These are phyloP conservation scores for Stenchaetothrips biformis DNA, from an alignment of 2,888 invertebrate genomes.

Conservation along the genomic window DNA sequence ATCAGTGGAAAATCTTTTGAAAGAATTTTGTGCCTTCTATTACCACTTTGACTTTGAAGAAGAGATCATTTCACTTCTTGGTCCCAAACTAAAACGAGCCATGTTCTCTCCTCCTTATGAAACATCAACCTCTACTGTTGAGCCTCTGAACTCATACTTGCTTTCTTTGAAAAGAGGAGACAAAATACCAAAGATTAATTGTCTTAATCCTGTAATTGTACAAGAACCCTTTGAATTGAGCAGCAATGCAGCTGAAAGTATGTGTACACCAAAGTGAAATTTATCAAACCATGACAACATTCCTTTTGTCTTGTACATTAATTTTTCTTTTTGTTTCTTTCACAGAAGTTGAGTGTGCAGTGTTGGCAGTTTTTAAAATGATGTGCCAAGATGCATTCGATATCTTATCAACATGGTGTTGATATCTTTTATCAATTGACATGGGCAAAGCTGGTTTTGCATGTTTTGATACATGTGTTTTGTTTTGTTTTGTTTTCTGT, in stretches of 20 bases:
- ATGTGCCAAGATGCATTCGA: neutral
- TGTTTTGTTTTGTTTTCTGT: neutral
- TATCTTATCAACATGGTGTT: constrained; percentile 2
- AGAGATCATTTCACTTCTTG: neutral
- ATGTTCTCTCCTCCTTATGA: constrained; percentile 1
- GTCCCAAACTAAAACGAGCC: neutral
- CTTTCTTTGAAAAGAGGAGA: neutral
- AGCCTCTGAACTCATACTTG: neutral
- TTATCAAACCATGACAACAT: too few species aligned
- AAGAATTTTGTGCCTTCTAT: constrained; percentile 16
- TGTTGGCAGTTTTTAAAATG: neutral
- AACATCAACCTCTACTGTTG: neutral
- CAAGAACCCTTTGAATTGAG: constrained; percentile 8
- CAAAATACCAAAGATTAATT: constrained; percentile 10
- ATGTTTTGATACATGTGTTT: neutral
- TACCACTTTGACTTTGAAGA: neutral
- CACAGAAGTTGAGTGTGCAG: neutral
- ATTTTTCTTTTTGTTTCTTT: neutral
- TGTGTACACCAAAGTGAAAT: neutral
- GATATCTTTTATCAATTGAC: neutral
- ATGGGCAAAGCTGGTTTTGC: neutral
- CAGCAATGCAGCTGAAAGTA: constrained; percentile 7
- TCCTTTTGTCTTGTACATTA: neutral
- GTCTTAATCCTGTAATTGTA: neutral
- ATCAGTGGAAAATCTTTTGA: neutral